Conservation (phyloP, 2,113 vertebrate genomes). For the Calidris pugnax region DNA sequence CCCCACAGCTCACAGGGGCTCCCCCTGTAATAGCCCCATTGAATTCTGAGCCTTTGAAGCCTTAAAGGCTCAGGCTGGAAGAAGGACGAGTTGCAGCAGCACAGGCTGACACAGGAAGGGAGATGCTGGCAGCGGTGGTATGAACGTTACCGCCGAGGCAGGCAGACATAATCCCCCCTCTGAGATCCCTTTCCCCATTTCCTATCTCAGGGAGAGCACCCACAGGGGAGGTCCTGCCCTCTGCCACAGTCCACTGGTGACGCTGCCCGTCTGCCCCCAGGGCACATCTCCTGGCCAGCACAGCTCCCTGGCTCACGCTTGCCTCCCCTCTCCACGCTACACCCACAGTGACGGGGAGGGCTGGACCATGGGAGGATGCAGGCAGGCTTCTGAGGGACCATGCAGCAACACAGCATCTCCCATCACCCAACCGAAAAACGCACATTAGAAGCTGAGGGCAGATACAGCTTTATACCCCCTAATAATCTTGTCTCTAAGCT, state of each 20-base stretch:
- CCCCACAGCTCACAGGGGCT: background rate
- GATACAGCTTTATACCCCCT: conserved; percentile 33
- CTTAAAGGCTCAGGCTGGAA: background rate
- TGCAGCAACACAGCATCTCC: accelerated
- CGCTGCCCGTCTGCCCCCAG: accelerated
- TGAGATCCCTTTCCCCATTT: background rate
- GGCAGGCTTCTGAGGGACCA: background rate
- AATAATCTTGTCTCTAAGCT: conserved; percentile 58
- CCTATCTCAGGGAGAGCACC: background rate
- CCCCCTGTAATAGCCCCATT: background rate
- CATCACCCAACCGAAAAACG: background rate
- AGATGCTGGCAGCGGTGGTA: background rate
- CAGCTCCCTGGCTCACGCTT: background rate
- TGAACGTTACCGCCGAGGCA: accelerated
- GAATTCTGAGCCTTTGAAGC: background rate
- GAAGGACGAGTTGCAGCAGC: background rate
- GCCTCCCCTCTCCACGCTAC: background rate
- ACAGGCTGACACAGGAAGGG: background rate
- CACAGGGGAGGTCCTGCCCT: background rate
- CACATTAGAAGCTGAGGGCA: conserved; percentile 2
- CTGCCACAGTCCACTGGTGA: background rate
- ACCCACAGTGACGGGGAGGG: background rate
- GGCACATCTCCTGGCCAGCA: background rate
- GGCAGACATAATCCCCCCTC: accelerated
- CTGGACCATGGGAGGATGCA: background rate